phyloP scores from a whole-genome alignment of 2,113 vertebrate species.

The Chrysochloris asiatica region DNA sequence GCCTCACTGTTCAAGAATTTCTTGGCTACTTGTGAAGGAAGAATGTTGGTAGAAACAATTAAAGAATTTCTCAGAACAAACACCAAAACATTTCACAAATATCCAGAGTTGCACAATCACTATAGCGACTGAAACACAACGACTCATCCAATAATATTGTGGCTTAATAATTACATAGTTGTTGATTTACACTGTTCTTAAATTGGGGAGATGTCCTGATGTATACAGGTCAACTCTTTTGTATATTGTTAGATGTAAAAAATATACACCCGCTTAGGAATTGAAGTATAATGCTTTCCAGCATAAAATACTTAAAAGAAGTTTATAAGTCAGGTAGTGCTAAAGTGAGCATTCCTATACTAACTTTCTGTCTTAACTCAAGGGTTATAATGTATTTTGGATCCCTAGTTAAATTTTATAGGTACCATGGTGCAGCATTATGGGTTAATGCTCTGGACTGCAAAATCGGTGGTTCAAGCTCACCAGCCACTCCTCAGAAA shows the following conservation, averaged over 20 bases:
- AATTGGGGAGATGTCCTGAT: not conserved
- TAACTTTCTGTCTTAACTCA: constrained; percentile 15
- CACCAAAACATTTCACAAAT: constrained; percentile 39
- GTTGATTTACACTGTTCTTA: constrained; percentile 38
- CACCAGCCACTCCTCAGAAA: no score
- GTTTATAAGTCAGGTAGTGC: not conserved
- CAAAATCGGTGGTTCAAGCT: no score
- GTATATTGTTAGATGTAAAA: constrained; percentile 8
- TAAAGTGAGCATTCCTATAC: not conserved
- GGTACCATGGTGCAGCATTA: no score
- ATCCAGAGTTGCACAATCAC: constrained; percentile 41
- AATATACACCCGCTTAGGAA: not conserved
- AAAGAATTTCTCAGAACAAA: constrained; percentile 57
- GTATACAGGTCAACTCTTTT: constrained; percentile 13
- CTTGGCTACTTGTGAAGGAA: constrained; percentile 39
- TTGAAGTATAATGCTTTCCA: not conserved
- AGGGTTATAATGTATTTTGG: not conserved
- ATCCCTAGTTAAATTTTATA: not conserved
- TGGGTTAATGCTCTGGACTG: no score
- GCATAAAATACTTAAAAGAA: constrained; percentile 12
- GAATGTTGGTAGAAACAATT: constrained; percentile 39
- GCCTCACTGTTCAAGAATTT: constrained; percentile 46
- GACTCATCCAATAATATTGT: constrained; percentile 27
- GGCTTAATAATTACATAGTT: constrained; percentile 64
- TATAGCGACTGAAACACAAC: constrained; percentile 8